These are phyloP conservation scores for Yoshiicerus persimilis DNA, from an alignment of 1,140 invertebrate species.

Conservation along the genomic window DNA sequence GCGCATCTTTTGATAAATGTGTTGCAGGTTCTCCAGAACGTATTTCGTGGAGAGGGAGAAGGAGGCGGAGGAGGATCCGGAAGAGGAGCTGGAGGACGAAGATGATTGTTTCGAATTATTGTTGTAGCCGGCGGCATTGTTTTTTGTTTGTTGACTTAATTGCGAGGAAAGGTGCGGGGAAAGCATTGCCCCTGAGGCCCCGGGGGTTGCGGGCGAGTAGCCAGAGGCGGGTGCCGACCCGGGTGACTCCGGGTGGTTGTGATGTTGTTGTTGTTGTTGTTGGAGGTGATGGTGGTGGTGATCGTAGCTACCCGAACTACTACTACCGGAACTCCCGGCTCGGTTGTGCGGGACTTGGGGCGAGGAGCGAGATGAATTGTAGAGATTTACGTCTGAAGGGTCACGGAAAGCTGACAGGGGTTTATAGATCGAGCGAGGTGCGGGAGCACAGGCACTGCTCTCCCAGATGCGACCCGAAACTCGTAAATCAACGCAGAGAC, in stretches of 20 bases:
- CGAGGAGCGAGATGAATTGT: conserved; percentile 46
- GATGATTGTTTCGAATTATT: background rate
- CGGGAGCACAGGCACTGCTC: conserved; percentile 27
- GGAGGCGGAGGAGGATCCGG: background rate
- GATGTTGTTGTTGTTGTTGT: background rate
- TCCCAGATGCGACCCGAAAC: conserved; percentile 49
- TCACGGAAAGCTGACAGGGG: conserved; percentile 50
- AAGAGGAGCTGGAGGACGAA: background rate
- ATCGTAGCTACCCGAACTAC: background rate
- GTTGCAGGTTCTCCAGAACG: conserved; percentile 43
- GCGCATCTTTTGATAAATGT: conserved; percentile 45
- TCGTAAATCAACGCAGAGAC: conserved; percentile 49
- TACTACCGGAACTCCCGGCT: background rate
- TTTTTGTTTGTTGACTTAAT: background rate
- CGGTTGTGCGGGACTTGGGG: conserved; percentile 27
- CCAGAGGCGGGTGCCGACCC: background rate
- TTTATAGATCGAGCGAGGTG: conserved; percentile 49
- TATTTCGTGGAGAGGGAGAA: conserved; percentile 42
- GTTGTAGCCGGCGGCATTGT: background rate
- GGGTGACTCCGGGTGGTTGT: background rate
- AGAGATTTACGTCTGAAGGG: conserved; percentile 49
- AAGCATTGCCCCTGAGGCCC: background rate
- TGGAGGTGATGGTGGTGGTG: background rate
- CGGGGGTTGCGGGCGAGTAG: background rate
- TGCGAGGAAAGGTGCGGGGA: background rate